Conservation (phyloP, 2,113 vertebrate genomes). For the Corythornis cristatus region DNA sequence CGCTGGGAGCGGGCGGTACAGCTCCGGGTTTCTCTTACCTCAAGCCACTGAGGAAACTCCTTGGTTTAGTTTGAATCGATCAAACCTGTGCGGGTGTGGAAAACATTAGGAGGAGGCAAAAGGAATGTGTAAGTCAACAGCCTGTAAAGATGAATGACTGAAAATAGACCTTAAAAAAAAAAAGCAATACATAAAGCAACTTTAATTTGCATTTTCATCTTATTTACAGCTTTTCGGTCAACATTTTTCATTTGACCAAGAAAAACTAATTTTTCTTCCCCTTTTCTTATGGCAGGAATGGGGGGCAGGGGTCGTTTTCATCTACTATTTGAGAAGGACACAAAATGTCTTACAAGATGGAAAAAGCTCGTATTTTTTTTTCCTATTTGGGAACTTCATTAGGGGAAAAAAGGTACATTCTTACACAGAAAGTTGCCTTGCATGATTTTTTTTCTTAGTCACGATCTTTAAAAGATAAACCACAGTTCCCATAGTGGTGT, state of each 20-base stretch:
- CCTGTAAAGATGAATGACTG: background rate
- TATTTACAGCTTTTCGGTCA: background rate
- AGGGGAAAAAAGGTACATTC: background rate
- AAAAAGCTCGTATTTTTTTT: background rate
- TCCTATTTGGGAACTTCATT: background rate
- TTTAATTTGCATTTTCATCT: background rate
- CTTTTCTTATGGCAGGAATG: background rate
- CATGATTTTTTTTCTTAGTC: background rate
- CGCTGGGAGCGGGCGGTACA: rapidly evolving
- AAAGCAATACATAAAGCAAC: rapidly evolving
- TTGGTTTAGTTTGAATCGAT: background rate
- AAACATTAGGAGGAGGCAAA: background rate
- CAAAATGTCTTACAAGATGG: background rate
- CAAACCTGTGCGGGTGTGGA: background rate
- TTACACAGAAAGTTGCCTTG: background rate
- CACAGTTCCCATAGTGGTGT: rapidly evolving
- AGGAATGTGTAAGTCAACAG: background rate
- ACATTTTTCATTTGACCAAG: background rate
- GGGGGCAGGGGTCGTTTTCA: background rate
- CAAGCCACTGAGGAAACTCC: background rate
- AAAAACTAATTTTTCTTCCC: background rate
- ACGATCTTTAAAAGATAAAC: background rate
- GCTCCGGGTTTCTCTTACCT: background rate
- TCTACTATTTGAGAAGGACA: background rate
- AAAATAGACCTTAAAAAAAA: background rate